Conservation (phyloP, 2,888 invertebrate species). For the Epirrhoe tristata region DNA sequence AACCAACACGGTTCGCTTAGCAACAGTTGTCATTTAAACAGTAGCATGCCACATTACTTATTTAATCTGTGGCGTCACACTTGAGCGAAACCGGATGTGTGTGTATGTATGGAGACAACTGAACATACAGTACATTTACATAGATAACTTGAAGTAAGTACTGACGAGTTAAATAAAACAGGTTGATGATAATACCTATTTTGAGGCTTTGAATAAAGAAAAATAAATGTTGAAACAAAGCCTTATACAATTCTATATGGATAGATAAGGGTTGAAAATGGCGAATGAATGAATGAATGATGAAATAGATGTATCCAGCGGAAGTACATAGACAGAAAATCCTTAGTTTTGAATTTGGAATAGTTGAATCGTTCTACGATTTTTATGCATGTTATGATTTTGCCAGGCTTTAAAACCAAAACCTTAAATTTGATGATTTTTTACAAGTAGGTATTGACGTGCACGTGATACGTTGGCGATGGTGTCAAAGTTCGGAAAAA, state of each 20-base stretch:
- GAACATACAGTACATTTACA: slow-evolving; percentile 36
- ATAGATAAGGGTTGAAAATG: not conserved
- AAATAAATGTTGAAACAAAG: not conserved
- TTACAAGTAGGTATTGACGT: too few relatives aligned
- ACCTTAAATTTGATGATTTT: too few relatives aligned
- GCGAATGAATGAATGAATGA: not conserved
- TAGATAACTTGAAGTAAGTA: slow-evolving; percentile 33
- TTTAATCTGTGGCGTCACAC: slow-evolving; percentile 35
- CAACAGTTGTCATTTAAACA: slow-evolving; percentile 11
- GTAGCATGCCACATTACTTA: slow-evolving; percentile 11
- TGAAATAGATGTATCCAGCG: not conserved
- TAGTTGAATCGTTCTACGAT: too few relatives aligned
- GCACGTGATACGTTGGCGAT: too few relatives aligned
- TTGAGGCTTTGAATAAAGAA: not conserved
- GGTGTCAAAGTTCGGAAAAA: too few relatives aligned
- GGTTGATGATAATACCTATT: slow-evolving; percentile 17
- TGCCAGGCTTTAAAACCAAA: too few relatives aligned
- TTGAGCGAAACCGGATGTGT: slow-evolving; percentile 35
- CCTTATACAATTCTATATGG: not conserved
- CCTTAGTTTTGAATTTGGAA: too few relatives aligned
- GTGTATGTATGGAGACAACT: slow-evolving; percentile 32
- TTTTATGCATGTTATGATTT: too few relatives aligned
- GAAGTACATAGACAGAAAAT: too few relatives aligned
- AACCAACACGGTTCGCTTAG: slow-evolving; percentile 7
- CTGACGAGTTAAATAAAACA: slow-evolving; percentile 19